Base-by-base conservation (phyloP, 2,888 invertebrate species). In the Allophyes oxyacanthae region DNA sequence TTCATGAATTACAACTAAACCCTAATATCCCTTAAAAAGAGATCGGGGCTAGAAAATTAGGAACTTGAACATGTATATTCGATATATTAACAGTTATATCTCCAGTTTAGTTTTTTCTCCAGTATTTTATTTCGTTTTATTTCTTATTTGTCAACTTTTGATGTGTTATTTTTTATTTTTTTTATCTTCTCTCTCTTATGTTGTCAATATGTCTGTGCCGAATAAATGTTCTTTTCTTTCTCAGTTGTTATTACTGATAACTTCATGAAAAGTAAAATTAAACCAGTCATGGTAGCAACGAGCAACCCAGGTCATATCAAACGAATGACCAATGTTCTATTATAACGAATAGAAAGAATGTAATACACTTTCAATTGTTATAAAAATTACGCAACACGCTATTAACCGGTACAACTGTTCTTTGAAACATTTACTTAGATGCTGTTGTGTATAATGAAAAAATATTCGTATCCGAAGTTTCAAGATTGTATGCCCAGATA, bases 401-500 rank as follows among this genome's bases (percentile, higher is more conserved):
- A 90, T 89, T 91, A 89, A 85, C 82, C 79, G 74, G 81, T 84
- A 88, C 85, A 86, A 87, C 86, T 78, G 83, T 82, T 85, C 79
- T 78, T 77, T 82, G 76, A 78, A 79, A 82, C 84, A 81, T 89
- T 89, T 87, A 87, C 86, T 87, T 81, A 83, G 87, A 87, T 84
- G 87, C 75, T 79, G 73, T 80, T 81, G 64, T 73, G 78, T 67
- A 78, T 84, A 82, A 79, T 83, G 84, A 86, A 84, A 84, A 84
- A 78, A 60, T 77, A 78, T 79, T 33, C 38, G 53, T 41, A 56
- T 14, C 20, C 20, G 20, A 20, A 53, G 59, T 62, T 30, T 8
- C 7, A 79, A 87, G 90, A 91, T 91, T 79, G 77, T 69, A 71
- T 64, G 67, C 55, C 51, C 56, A 75, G 89, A 88, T 89, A 89